Conservation (phyloP, 1,140 invertebrate species). For the Drosophila jambulina region DNA sequence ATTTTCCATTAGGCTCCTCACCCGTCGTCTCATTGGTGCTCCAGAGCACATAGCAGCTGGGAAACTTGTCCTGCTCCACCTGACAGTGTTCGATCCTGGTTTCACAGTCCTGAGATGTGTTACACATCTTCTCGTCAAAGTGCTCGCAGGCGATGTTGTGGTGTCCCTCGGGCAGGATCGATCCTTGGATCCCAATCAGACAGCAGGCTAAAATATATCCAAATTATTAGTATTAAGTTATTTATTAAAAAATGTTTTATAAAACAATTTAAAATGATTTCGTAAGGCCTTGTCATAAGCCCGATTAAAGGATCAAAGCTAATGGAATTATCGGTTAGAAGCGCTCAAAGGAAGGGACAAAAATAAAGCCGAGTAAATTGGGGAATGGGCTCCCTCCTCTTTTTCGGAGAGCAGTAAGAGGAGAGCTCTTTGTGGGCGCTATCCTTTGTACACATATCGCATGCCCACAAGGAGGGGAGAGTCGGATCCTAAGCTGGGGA, state of each 20-base stretch:
- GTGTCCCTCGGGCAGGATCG: conserved; percentile 69
- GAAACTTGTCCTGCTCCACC: conserved; percentile 70
- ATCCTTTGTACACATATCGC: conserved; percentile 62
- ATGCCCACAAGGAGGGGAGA: conserved; percentile 33
- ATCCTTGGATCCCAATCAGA: conserved; percentile 31
- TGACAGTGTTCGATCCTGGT: conserved; percentile 62
- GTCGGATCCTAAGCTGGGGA: conserved; percentile 9
- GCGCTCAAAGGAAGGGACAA: neutral
- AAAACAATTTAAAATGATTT: neutral
- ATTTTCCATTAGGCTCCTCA: conserved; percentile 31
- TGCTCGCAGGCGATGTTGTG: conserved; percentile 73
- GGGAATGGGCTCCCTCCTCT: conserved; percentile 18
- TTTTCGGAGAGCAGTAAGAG: neutral
- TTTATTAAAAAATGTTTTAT: neutral
- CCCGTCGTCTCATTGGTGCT: conserved; percentile 86
- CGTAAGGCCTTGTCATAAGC: neutral
- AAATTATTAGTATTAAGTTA: neutral
- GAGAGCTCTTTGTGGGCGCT: conserved; percentile 43
- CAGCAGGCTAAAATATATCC: conserved; percentile 27
- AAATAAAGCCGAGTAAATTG: conserved; percentile 21
- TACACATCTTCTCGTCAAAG: conserved; percentile 74
- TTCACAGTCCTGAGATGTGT: conserved; percentile 42
- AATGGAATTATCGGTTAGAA: conserved; percentile 42
- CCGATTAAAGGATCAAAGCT: conserved; percentile 24
- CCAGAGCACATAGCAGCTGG: conserved; percentile 87